Evolutionary conservation across 2,113 vertebrate genomes (phyloP).

Genomic region (Urocolius indicus): DNA sequence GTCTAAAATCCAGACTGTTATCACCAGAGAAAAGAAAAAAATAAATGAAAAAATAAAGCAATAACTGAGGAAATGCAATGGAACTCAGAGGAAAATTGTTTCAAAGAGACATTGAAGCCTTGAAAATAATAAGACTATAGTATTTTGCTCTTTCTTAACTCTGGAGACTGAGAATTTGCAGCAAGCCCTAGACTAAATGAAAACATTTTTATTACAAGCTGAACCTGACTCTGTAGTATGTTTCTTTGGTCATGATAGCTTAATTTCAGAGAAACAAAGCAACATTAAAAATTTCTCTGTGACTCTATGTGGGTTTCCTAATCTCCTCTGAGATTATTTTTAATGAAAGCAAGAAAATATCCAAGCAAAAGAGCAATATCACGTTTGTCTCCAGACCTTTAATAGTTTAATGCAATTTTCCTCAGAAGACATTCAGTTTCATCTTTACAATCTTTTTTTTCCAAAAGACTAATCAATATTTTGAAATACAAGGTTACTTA

Average conservation of each 20-base stretch:
- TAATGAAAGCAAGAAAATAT: background rate
- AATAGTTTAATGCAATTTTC: background rate
- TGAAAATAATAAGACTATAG: background rate
- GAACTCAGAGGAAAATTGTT: background rate
- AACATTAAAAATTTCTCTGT: background rate
- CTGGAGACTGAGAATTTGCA: background rate
- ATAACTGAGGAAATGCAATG: background rate
- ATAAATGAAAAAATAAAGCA: background rate
- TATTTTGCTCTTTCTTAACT: background rate
- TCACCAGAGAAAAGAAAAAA: background rate
- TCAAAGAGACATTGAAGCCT: background rate
- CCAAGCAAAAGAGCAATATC: background rate
- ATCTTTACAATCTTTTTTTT: background rate
- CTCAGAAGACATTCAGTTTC: background rate
- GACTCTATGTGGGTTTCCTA: background rate
- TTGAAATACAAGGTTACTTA: background rate
- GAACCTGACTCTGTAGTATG: background rate
- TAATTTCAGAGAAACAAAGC: conserved; percentile 1
- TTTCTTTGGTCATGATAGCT: background rate
- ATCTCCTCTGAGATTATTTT: background rate
- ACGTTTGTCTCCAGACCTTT: background rate
- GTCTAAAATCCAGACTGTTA: background rate
- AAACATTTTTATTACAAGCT: background rate
- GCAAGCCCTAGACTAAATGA: background rate
- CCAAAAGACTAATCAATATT: background rate